Evolutionary conservation across 2,888 invertebrate genomes (phyloP).

Genomic region (Cheilosia impressa): DNA sequence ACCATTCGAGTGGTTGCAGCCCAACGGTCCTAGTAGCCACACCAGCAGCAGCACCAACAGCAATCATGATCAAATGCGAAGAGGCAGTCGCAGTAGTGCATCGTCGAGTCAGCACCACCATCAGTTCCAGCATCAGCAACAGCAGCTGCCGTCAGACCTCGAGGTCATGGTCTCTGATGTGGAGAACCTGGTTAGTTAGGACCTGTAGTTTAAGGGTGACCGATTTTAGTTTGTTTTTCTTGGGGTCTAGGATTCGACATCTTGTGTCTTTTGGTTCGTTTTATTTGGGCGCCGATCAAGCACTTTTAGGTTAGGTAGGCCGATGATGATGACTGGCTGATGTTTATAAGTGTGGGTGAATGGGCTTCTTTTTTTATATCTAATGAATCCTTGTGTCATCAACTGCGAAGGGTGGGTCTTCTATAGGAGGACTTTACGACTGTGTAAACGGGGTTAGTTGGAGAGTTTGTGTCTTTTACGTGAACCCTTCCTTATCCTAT

Average conservation of each 20-base stretch:
- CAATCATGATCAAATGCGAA: slow-evolving; percentile 63
- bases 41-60: slow-evolving; percentile 40
- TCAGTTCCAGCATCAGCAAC: slow-evolving; percentile 72
- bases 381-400: slow-evolving; percentile 9
- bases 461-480: too few relatives aligned
- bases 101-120: slow-evolving; percentile 61
- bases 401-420: slow-evolving; percentile 9
- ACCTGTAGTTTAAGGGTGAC: slow-evolving; percentile 27
- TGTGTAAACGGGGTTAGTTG: not conserved
- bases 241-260: slow-evolving; percentile 13
- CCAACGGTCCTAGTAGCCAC: slow-evolving; percentile 73
- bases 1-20: slow-evolving; percentile 63
- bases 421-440: not conserved
- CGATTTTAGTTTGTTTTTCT: slow-evolving; percentile 23
- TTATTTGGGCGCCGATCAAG: slow-evolving; percentile 11
- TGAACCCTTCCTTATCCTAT: too few relatives aligned
- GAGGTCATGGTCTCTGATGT: slow-evolving; percentile 83
- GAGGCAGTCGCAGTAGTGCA: slow-evolving; percentile 77
- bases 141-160: slow-evolving; percentile 81
- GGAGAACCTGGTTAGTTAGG: slow-evolving; percentile 83
- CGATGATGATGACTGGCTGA: slow-evolving; percentile 1
- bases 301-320: slow-evolving; percentile 2
- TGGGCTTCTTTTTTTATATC: slow-evolving; percentile 33
- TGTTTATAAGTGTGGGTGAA: slow-evolving; percentile 38
- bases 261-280: not conserved